phyloP scores from a whole-genome alignment of 2,888 invertebrate genomes.

The Caenorhabditis macrosperma region DNA sequence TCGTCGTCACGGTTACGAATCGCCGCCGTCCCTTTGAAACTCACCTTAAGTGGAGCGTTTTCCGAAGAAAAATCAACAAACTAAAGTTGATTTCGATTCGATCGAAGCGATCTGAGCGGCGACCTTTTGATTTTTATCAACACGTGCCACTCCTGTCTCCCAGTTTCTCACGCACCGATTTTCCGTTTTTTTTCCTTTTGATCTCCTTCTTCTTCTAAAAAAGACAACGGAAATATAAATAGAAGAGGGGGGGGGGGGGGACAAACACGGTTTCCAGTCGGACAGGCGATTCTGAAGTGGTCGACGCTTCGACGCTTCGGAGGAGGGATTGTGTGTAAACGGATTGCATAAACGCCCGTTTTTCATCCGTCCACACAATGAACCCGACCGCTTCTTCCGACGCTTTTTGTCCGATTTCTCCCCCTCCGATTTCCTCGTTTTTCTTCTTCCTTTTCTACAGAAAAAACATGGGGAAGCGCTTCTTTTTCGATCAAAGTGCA shows the following conservation, averaged over 20 bases:
- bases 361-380: slow-evolving; percentile 13
- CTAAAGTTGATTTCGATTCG: slow-evolving; percentile 10
- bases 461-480: no score
- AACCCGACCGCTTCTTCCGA: background rate
- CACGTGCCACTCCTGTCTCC: slow-evolving; percentile 18
- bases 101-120: background rate
- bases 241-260: slow-evolving; percentile 9
- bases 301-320: slow-evolving; percentile 3
- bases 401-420: background rate
- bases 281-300: slow-evolving; percentile 38
- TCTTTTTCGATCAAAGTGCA: no score
- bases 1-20: background rate
- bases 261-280: slow-evolving; percentile 45
- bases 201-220: background rate
- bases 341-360: slow-evolving; percentile 49
- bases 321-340: slow-evolving; percentile 38
- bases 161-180: slow-evolving; percentile 17
- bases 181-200: background rate
- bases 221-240: slow-evolving; percentile 18
- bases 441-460: background rate
- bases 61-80: slow-evolving; percentile 53
- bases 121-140: slow-evolving; percentile 25
- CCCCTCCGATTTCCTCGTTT: background rate
- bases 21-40: background rate
- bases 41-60: slow-evolving; percentile 46